These are phyloP conservation scores for Leptopilina drosophilae DNA, from an alignment of 2,888 invertebrate genomes.

Conservation along the genomic window DNA sequence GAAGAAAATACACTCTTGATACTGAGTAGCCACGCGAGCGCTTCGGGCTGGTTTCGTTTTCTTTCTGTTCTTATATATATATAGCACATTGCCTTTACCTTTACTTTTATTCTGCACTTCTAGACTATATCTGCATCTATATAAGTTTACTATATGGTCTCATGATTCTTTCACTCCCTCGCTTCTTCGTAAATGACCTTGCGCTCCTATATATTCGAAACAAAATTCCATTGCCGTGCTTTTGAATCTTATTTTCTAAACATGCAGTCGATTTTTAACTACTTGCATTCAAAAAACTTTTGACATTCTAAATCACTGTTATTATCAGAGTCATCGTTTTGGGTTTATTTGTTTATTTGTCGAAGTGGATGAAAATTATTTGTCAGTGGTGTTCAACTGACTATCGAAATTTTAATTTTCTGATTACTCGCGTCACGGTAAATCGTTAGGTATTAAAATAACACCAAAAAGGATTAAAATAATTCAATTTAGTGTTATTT, in stretches of 20 bases:
- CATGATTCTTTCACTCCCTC: slow-evolving; percentile 50
- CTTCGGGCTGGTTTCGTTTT: slow-evolving; percentile 66
- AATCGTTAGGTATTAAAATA: too few species aligned
- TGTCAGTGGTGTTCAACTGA: too few species aligned
- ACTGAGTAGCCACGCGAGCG: slow-evolving; percentile 72
- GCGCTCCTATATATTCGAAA: slow-evolving; percentile 46
- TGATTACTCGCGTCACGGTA: too few species aligned
- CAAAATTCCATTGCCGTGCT: slow-evolving; percentile 48
- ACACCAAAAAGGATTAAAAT: too few species aligned
- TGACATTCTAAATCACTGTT: too few species aligned
- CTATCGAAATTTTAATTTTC: too few species aligned
- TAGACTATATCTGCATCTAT: slow-evolving; percentile 24
- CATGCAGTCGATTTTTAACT: not conserved
- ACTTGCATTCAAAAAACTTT: slow-evolving; percentile 1
- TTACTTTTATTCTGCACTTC: slow-evolving; percentile 1
- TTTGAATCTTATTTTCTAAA: slow-evolving; percentile 5
- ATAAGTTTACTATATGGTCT: slow-evolving; percentile 8
- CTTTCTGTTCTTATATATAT: slow-evolving; percentile 21
- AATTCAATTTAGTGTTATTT: too few species aligned
- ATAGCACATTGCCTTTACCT: slow-evolving; percentile 24
- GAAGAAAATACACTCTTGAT: slow-evolving; percentile 52
- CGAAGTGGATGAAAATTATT: too few species aligned
- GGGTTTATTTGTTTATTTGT: too few species aligned
- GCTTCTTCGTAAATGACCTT: slow-evolving; percentile 56
- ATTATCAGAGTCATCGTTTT: too few species aligned